Evolutionary conservation across 1,140 invertebrate genomes (phyloP).

Genomic region (Andrena cerasifolii): DNA sequence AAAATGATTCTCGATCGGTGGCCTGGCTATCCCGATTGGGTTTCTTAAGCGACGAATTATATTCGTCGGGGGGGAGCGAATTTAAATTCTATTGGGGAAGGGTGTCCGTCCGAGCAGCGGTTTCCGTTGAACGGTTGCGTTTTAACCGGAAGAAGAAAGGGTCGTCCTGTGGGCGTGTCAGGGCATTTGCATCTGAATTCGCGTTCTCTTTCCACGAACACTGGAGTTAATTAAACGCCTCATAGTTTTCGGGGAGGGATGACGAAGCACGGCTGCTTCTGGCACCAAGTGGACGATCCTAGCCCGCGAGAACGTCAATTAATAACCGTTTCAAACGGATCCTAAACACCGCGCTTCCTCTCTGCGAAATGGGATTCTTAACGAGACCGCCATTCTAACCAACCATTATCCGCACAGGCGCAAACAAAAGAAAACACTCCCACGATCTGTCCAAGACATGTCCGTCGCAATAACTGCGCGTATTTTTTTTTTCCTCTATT

Average conservation of each 20-base stretch:
- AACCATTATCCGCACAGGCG: too few species aligned
- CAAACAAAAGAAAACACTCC: too few species aligned
- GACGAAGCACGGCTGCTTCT: constrained; percentile 62
- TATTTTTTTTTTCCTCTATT: too few species aligned
- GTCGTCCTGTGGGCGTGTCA: constrained; percentile 55
- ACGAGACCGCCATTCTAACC: neutral
- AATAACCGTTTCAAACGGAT: constrained; percentile 65
- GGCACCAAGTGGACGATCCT: constrained; percentile 74
- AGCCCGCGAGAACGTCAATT: constrained; percentile 65
- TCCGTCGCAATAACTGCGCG: too few species aligned
- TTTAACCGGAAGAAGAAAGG: constrained; percentile 62
- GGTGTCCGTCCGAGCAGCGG: constrained; percentile 10
- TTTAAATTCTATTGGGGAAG: constrained; percentile 36
- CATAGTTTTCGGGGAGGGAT: constrained; percentile 73
- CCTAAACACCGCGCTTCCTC: constrained; percentile 1
- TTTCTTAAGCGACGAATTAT: constrained; percentile 14
- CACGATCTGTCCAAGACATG: too few species aligned
- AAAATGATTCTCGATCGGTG: neutral
- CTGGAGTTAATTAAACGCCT: constrained; percentile 78
- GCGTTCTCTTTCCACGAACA: constrained; percentile 54
- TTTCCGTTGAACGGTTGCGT: constrained; percentile 42
- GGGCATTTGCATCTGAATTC: constrained; percentile 74
- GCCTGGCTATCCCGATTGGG: neutral
- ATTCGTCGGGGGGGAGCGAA: neutral
- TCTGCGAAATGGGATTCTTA: neutral